Conservation (phyloP, 2,888 invertebrate genomes). For the Kuschelorhynchus macadamiae region DNA sequence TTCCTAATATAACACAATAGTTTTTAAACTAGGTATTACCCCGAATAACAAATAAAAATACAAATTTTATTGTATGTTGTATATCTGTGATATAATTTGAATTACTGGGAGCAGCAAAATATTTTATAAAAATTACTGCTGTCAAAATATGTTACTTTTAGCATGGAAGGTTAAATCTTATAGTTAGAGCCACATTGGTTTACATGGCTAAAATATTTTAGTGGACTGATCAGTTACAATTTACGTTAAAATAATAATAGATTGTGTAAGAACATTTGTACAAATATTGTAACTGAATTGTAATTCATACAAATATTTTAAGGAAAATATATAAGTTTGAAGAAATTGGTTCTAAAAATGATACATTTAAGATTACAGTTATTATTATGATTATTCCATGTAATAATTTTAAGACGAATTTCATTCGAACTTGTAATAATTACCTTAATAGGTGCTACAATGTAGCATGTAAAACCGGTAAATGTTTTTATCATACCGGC, state of each 20-base stretch:
- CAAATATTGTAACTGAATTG: no score
- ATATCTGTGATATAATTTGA: slow-evolving; percentile 29
- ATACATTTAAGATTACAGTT: no score
- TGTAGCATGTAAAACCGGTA: slow-evolving; percentile 10
- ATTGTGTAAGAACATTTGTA: background rate
- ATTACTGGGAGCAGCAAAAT: slow-evolving; percentile 22
- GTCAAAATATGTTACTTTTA: slow-evolving; percentile 29
- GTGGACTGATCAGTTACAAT: background rate
- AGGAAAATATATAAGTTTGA: no score
- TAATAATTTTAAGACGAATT: no score
- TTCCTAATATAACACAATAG: background rate
- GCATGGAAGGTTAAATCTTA: slow-evolving; percentile 18
- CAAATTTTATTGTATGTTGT: slow-evolving; percentile 9
- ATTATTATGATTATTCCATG: no score
- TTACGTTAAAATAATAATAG: background rate
- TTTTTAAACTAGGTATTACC: no score
- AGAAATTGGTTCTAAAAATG: no score
- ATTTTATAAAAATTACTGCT: slow-evolving; percentile 27
- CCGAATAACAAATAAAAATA: background rate
- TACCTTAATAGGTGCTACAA: background rate
- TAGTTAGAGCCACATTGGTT: slow-evolving; percentile 26
- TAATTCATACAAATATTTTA: no score
- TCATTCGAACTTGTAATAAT: no score
- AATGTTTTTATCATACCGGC: slow-evolving; percentile 16
- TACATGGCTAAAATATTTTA: slow-evolving; percentile 23